Conservation (phyloP, 1,140 invertebrate species). For the Scaptomyza pallida region DNA sequence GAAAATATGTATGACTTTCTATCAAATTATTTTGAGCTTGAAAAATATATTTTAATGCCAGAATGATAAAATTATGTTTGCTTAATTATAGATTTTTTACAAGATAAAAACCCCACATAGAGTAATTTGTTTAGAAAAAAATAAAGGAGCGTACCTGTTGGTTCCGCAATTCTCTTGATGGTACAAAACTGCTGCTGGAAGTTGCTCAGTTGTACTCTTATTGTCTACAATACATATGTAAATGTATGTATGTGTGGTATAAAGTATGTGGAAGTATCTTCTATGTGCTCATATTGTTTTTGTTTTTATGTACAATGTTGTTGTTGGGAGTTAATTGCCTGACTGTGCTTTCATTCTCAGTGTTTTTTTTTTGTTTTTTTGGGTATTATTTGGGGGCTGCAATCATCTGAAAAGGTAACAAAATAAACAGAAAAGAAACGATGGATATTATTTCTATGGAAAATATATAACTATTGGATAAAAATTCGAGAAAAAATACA, state of each 20-base stretch:
- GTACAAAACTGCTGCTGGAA: constrained; percentile 56
- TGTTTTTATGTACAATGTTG: constrained; percentile 1
- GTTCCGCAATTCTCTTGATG: constrained; percentile 79
- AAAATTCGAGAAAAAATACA: not conserved
- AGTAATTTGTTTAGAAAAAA: too few species aligned
- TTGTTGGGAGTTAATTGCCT: constrained; percentile 12
- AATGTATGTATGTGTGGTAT: not conserved
- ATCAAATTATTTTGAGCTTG: too few species aligned
- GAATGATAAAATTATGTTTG: too few species aligned
- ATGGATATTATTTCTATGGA: constrained; percentile 19
- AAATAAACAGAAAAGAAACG: constrained; percentile 9
- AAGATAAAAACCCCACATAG: too few species aligned
- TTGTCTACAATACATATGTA: constrained; percentile 36
- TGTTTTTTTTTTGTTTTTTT: constrained; percentile 20
- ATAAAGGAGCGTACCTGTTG: constrained; percentile 62
- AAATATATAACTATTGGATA: too few species aligned
- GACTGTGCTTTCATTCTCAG: constrained; percentile 2
- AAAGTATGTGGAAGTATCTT: not conserved
- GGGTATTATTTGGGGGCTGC: constrained; percentile 17
- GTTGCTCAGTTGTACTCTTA: constrained; percentile 46
- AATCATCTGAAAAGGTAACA: constrained; percentile 51
- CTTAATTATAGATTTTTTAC: too few species aligned
- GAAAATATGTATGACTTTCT: too few species aligned
- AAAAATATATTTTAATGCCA: too few species aligned
- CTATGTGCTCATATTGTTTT: constrained; percentile 39